Base-by-base conservation (phyloP, 2,888 invertebrate species). In the Halictus quadricinctus region DNA sequence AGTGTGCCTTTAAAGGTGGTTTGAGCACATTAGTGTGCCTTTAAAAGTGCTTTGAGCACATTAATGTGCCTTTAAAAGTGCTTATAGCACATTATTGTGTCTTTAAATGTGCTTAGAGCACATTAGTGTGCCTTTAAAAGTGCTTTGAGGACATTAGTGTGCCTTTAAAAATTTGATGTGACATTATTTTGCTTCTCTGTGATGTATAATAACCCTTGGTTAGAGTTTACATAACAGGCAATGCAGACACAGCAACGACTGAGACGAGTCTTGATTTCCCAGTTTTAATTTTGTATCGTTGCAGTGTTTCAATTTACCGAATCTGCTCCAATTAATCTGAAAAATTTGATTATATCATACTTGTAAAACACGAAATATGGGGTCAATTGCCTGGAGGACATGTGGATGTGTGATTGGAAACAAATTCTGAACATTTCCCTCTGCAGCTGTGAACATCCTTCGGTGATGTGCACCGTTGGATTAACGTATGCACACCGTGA, bases 391-490 rank as follows among this genome's bases (percentile, higher is more conserved):
- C 60, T 60, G 25, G 0, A 13, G 12, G 60, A 25, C 60, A 25
- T 12, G 60, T 13, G 25, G 60, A 10, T 13, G 60, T 25, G 15
- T 12, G 13, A 15, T 66, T 18, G 36, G 1, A 66, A 66, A 66
- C 66, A 29, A 36, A 36, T 36, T 66, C 36, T 21, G 66, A 66
- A 66, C 36, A 36, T 66, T 66, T 66, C 3, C 2, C 10, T 36
- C 3, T 21, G 66, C 7, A 15, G 12, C 25, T 18, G 36, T 3
- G 36, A 66, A 66, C 29, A 66, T 36, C 8, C 79, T 21, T 69
- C 29, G 36, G 46, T 25, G 75, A 72, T n/a, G 75, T 79, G 76
- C 75, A 72, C 29, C 46, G 72, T 79, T 75, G 46, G 76, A 79
- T 82, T 79, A 76, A 74, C 54, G 36, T 60, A 25, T 50, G 76